Base-by-base conservation (phyloP, 2,888 invertebrate species). In the Fragum sueziense region DNA sequence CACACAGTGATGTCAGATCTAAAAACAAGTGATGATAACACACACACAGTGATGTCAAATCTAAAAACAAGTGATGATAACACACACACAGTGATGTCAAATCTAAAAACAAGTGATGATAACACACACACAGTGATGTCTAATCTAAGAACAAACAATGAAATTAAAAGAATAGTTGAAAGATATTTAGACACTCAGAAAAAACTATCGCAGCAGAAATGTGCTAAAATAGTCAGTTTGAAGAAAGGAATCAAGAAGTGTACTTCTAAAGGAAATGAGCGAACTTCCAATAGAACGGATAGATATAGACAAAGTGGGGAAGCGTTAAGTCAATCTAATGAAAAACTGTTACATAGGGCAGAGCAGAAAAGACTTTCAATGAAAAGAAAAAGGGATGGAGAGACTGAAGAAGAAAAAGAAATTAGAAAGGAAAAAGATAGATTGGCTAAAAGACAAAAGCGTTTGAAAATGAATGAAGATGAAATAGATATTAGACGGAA, bases 371-470 rank as follows among this genome's bases (percentile, higher is more conserved):
- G 61, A 6, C 9, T 41, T 27, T 1, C 51, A 22, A 47, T 33
- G 31, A 34, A 20, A 67, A 34, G n/a, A 52, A 59, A 71, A 31
- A 31, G 61, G 37, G 59, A 70, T 37, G 34, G 27, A 7, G 34
- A 33, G n/a, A 14, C 27, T n/a, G 61, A 37, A 57, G 57, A 34
- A 59, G 27, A 71, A 61, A 54, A 33, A 27, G 41, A 71, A 41
- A 59, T 37, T 29, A 61, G 27, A 71, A 34, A 34, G 59, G 34
- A 27, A 61, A 71, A 61, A 37, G 37, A 41, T 33, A 59, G 51
- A n/a, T 20, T 59, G 25, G n/a, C 41, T 37, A 47, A 68, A 47
- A 25, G 47, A 47, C 25, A 47, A 47, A 68, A 68, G 17, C 41
- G 47, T 25, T 6, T 14, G 6, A 6, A 37, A 37, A 37, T 37